These are phyloP conservation scores for Perccottus glenii DNA, from an alignment of 2,113 vertebrate species.

Conservation along the genomic window DNA sequence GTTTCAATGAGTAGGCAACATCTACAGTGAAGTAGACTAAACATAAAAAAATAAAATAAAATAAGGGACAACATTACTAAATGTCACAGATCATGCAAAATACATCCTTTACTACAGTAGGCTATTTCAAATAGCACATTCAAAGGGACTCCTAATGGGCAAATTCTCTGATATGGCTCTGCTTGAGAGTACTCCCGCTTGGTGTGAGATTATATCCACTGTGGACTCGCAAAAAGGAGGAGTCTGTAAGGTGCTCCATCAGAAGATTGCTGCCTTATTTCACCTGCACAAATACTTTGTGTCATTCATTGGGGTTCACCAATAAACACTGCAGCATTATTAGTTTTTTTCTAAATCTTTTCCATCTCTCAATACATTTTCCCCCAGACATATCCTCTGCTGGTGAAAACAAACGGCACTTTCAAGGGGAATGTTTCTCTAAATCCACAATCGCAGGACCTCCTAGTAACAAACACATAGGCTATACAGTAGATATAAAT, in stretches of 20 bases:
- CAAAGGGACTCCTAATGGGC: constrained; percentile 66
- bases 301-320: constrained; percentile 58
- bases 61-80: constrained; percentile 45
- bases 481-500: constrained; percentile 76
- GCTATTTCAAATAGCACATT: constrained; percentile 76
- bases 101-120: constrained; percentile 73
- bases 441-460: constrained; percentile 73
- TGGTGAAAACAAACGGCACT: constrained; percentile 79
- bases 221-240: constrained; percentile 52
- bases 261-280: constrained; percentile 65
- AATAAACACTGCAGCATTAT: constrained; percentile 47
- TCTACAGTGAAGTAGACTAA: constrained; percentile 71
- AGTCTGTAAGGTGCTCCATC: constrained; percentile 64
- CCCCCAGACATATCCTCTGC: constrained; percentile 64
- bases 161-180: constrained; percentile 74
- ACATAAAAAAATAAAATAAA: constrained; percentile 51
- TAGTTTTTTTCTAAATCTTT: constrained; percentile 35
- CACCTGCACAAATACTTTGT: constrained; percentile 59
- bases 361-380: constrained; percentile 52
- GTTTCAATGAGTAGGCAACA: constrained; percentile 66
- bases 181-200: constrained; percentile 63
- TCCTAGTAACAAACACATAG: constrained; percentile 68
- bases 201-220: constrained; percentile 49
- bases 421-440: constrained; percentile 76
- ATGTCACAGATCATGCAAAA: constrained; percentile 71